Evolutionary conservation across 2,113 vertebrate genomes (phyloP).

Genomic region (Mormoops blainvillei): DNA sequence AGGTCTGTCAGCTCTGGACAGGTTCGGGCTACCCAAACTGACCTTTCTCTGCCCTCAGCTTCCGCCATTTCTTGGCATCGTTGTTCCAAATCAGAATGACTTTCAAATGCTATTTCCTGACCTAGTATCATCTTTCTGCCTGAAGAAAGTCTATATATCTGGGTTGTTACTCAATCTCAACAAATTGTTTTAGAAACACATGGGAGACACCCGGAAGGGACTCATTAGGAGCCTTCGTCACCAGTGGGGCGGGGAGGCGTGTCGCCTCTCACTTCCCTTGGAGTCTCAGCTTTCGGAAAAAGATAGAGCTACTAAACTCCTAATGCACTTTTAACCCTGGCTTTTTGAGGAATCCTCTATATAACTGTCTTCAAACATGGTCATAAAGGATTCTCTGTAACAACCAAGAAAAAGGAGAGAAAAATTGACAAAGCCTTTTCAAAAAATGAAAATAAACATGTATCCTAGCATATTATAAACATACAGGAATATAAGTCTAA

Average conservation of each 20-base stretch:
- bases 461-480: background rate
- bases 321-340: constrained; percentile 66
- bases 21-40: background rate
- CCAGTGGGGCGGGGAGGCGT: accelerated
- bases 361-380: background rate
- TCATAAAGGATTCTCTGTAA: background rate
- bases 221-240: background rate
- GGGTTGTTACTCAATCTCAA: constrained; percentile 19
- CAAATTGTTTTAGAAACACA: constrained; percentile 32
- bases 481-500: background rate
- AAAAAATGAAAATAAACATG: constrained; percentile 49
- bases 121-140: constrained; percentile 51
- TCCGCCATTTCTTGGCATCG: background rate
- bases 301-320: constrained; percentile 34
- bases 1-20: background rate
- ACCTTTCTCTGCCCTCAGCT: background rate
- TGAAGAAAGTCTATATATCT: constrained; percentile 53
- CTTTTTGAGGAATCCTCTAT: background rate
- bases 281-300: constrained; percentile 43
- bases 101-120: constrained; percentile 62
- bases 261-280: background rate
- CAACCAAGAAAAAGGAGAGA: constrained; percentile 11
- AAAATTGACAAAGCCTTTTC: constrained; percentile 15
- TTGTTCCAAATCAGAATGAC: constrained; percentile 27
- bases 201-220: background rate